These are phyloP conservation scores for Mus minutoides DNA, from an alignment of 2,797 vertebrate species.

Conservation along the genomic window DNA sequence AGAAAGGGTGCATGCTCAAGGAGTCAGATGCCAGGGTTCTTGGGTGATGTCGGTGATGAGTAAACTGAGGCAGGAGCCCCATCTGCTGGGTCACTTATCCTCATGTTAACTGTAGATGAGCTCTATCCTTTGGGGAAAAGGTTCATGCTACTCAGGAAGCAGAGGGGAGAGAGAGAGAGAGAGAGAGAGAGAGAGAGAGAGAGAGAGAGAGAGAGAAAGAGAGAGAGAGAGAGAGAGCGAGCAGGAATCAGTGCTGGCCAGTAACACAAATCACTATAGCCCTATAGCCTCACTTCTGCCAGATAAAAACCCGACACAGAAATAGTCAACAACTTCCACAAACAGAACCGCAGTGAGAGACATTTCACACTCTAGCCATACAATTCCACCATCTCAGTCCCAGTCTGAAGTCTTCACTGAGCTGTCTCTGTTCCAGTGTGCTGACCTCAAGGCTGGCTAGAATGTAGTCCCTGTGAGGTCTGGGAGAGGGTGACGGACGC, in stretches of 20 bases:
- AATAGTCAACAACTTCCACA: background rate
- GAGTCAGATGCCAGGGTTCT: background rate
- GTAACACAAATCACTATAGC: background rate
- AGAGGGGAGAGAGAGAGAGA: no score
- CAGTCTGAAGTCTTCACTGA: background rate
- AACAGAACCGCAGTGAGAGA: no score
- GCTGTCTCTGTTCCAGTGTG: no score
- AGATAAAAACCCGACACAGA: no score
- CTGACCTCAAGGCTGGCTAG: background rate
- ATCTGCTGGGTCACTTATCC: background rate
- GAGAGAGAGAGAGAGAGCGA: background rate
- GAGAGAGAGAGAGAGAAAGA: no score
- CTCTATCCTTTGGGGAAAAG: background rate
- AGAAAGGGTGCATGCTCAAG: background rate
- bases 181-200: no score
- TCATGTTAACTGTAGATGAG: background rate
- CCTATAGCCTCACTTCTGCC: no score
- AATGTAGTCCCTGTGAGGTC: background rate
- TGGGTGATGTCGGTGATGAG: background rate
- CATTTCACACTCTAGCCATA: background rate
- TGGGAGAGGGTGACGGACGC: background rate
- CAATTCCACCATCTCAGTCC: background rate
- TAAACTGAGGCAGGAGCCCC: background rate
- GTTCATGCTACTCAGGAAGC: background rate
- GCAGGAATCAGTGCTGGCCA: background rate